phyloP scores from a whole-genome alignment of 2,797 vertebrate genomes.

The Channa striata region DNA sequence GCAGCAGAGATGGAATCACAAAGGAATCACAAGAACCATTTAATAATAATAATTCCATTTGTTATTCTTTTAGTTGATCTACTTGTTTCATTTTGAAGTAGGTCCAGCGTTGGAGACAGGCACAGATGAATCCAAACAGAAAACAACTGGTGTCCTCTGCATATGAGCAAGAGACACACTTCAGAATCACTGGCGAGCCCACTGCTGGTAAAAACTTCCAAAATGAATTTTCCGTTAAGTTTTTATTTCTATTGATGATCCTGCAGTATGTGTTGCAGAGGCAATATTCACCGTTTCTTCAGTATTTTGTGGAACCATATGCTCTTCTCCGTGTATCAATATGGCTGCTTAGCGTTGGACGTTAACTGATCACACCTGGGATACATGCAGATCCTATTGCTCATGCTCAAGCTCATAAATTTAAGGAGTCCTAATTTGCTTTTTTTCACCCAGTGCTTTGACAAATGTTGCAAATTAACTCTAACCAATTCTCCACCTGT shows the following conservation, averaged over 20 bases:
- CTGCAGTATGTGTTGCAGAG: not conserved
- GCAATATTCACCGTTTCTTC: not conserved
- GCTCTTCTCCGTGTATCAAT: constrained; percentile 33
- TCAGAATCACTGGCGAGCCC: not conserved
- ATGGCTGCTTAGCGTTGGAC: constrained; percentile 28
- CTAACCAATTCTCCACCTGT: constrained; percentile 65
- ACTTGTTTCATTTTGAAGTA: not conserved
- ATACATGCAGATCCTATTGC: constrained; percentile 22
- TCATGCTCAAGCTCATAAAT: constrained; percentile 37
- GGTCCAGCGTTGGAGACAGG: not conserved
- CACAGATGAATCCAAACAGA: not conserved
- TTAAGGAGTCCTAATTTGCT: constrained; percentile 41
- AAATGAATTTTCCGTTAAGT: not conserved
- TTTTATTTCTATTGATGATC: constrained; percentile 12
- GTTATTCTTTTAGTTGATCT: no score
- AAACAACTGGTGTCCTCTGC: constrained; percentile 1
- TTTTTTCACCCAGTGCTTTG: constrained; percentile 42
- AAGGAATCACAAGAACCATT: no score
- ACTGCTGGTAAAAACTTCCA: not conserved
- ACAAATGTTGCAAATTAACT: constrained; percentile 68
- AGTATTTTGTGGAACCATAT: constrained; percentile 50
- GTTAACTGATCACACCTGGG: constrained; percentile 50
- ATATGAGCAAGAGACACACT: not conserved
- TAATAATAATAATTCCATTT: no score
- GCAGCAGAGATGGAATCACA: no score